Conservation (phyloP, 2,113 vertebrate species). For the Puma concolor region DNA sequence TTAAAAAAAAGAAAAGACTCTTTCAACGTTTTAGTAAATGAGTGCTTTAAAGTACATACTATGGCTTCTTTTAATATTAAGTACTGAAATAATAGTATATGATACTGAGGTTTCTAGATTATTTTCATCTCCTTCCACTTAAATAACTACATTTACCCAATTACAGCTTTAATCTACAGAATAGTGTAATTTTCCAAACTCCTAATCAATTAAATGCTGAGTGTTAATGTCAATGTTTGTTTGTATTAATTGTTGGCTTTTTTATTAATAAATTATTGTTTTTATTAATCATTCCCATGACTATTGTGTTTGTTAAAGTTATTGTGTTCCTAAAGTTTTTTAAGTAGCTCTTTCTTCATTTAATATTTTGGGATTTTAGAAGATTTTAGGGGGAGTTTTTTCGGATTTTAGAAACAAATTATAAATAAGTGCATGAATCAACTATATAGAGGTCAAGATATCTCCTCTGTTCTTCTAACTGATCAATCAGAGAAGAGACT, state of each 20-base stretch:
- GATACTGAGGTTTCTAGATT: not conserved
- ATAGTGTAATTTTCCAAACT: conserved; percentile 24
- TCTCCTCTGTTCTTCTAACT: not conserved
- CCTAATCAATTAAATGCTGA: not conserved
- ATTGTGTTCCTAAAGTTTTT: not conserved
- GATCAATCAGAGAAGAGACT: not conserved
- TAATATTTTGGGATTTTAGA: not conserved
- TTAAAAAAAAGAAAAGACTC: not conserved
- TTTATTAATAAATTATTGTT: not conserved
- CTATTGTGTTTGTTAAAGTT: not conserved
- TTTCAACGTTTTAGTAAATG: conserved; percentile 44
- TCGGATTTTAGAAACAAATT: not conserved
- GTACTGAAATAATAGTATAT: not conserved
- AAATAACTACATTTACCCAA: not conserved
- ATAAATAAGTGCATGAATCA: not conserved
- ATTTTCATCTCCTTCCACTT: conserved; percentile 21
- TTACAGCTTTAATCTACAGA: not conserved
- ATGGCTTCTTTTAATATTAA: conserved; percentile 25
- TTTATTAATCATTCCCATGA: not conserved
- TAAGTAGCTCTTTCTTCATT: not conserved
- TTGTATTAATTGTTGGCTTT: not conserved
- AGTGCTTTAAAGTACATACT: conserved; percentile 38
- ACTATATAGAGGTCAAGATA: not conserved
- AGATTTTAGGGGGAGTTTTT: not conserved
- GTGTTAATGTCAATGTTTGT: not conserved